A percentile compares a stretch with the other conserved stretches of the same genome.
phyloP scores from a whole-genome alignment of 2,888 invertebrate species.

The Gnatocerus cornutus region DNA sequence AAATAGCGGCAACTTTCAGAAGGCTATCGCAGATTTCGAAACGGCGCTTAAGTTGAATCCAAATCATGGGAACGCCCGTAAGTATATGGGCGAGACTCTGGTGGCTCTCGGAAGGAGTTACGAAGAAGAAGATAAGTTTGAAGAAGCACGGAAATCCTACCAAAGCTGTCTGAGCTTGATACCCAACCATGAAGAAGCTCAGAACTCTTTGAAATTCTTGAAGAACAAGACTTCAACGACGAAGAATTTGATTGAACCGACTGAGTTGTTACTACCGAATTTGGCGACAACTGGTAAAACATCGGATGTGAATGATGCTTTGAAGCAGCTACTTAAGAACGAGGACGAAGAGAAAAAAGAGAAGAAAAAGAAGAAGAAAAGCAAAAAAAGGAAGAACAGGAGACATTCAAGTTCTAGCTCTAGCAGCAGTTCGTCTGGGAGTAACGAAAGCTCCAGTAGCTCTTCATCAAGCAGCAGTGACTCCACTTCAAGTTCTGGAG shows the following conservation, averaged over 20 bases:
- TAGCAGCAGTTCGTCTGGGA: slow-evolving; percentile 70
- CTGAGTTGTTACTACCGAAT: slow-evolving; percentile 77
- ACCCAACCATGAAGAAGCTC: slow-evolving; percentile 91
- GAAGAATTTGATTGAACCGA: slow-evolving; percentile 78
- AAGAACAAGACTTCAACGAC: slow-evolving; percentile 77
- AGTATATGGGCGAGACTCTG: slow-evolving; percentile 94
- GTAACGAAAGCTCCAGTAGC: slow-evolving; percentile 76
- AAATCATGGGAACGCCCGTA: slow-evolving; percentile 93
- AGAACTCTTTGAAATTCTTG: slow-evolving; percentile 86
- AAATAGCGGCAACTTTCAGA: slow-evolving; percentile 93
- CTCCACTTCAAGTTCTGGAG: slow-evolving; percentile 79
- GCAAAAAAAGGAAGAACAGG: slow-evolving; percentile 78
- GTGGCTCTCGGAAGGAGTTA: slow-evolving; percentile 92
- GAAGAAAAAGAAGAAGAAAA: slow-evolving; percentile 78
- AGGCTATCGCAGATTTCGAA: slow-evolving; percentile 96
- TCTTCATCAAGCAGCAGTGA: slow-evolving; percentile 73
- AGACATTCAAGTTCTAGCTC: slow-evolving; percentile 74
- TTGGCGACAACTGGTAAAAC: slow-evolving; percentile 69
- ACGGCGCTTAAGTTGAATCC: slow-evolving; percentile 91
- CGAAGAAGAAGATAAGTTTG: slow-evolving; percentile 89
- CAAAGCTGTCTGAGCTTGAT: slow-evolving; percentile 88
- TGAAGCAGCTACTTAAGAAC: slow-evolving; percentile 76
- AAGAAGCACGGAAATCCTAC: slow-evolving; percentile 89
- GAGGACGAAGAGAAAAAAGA: slow-evolving; percentile 75
- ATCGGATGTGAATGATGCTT: slow-evolving; percentile 79